Percentiles rank a stretch among this genome's conserved stretches.
Conservation (phyloP, 2,888 invertebrate genomes). For the Hedya salicella region DNA sequence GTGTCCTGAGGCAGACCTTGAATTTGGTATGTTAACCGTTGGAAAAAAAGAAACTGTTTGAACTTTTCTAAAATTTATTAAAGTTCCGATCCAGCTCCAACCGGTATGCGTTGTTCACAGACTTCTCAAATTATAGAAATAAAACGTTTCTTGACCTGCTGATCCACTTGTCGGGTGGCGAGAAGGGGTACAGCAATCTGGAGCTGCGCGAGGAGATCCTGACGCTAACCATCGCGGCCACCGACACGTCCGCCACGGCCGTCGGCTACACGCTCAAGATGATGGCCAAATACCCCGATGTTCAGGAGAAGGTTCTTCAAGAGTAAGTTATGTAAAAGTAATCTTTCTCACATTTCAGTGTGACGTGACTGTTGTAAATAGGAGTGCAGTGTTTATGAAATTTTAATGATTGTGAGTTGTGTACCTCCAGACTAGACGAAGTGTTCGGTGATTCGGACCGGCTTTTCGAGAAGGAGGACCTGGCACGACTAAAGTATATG, state of each 20-base stretch:
- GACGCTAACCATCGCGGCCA: conserved; percentile 84
- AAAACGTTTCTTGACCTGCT: conserved; percentile 84
- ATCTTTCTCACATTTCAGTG: background rate
- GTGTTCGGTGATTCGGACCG: conserved; percentile 70
- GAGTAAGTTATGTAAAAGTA: conserved; percentile 72
- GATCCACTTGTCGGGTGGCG: conserved; percentile 79
- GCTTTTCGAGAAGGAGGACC: conserved; percentile 68
- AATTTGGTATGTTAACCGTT: conserved; percentile 59
- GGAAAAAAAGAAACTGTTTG: background rate
- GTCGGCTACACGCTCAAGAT: conserved; percentile 74
- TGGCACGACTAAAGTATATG: conserved; percentile 66
- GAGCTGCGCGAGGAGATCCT: conserved; percentile 85
- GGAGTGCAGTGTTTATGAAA: background rate
- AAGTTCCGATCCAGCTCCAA: background rate
- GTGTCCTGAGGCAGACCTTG: conserved; percentile 60
- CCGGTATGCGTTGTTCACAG: conserved; percentile 51
- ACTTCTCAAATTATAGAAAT: conserved; percentile 63
- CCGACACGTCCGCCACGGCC: conserved; percentile 79
- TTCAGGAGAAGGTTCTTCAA: conserved; percentile 75
- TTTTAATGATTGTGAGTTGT: background rate
- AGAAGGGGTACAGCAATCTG: conserved; percentile 77
- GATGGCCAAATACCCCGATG: conserved; percentile 74
- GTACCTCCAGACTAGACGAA: conserved; percentile 61
- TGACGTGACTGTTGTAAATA: too few species aligned
- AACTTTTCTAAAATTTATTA: background rate